Evolutionary conservation across 2,113 vertebrate genomes (phyloP).

Genomic region (Dromaius novaehollandiae): DNA sequence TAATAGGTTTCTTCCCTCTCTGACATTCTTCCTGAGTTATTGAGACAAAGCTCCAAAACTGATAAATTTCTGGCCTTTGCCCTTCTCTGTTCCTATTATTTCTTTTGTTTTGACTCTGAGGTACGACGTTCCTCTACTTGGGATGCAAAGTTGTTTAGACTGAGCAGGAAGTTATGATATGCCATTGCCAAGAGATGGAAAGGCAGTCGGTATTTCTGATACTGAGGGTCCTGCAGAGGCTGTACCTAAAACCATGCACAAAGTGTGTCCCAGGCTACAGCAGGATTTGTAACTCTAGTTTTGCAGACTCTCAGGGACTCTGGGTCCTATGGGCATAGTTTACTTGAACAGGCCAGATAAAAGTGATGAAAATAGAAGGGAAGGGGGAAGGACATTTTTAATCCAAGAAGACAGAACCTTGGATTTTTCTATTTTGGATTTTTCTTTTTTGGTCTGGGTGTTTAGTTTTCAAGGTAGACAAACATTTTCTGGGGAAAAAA

Average conservation of each 20-base stretch:
- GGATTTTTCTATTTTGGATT: background rate
- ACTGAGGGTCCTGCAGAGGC: background rate
- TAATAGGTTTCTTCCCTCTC: background rate
- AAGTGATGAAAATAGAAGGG: background rate
- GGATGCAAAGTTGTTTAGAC: background rate
- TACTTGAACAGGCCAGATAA: background rate
- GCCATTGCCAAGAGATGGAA: background rate
- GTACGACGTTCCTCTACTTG: fast-evolving
- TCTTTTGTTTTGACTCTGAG: background rate
- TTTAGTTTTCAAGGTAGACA: background rate
- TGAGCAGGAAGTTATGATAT: background rate
- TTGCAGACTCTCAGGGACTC: background rate
- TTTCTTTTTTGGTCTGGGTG: background rate
- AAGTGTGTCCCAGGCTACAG: background rate
- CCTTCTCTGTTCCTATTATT: background rate
- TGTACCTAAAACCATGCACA: background rate
- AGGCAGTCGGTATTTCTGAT: background rate
- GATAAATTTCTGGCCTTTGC: background rate
- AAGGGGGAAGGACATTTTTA: background rate
- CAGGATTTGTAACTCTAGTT: background rate
- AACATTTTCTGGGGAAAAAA: fast-evolving
- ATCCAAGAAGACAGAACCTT: background rate
- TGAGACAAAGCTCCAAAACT: background rate
- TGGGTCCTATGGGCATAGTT: background rate
- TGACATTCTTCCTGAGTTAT: background rate